A percentile compares a stretch with the other conserved stretches of the same genome.
These are phyloP conservation scores for Lordiphosa andalusiaca DNA, from an alignment of 2,888 invertebrate genomes.

Conservation along the genomic window DNA sequence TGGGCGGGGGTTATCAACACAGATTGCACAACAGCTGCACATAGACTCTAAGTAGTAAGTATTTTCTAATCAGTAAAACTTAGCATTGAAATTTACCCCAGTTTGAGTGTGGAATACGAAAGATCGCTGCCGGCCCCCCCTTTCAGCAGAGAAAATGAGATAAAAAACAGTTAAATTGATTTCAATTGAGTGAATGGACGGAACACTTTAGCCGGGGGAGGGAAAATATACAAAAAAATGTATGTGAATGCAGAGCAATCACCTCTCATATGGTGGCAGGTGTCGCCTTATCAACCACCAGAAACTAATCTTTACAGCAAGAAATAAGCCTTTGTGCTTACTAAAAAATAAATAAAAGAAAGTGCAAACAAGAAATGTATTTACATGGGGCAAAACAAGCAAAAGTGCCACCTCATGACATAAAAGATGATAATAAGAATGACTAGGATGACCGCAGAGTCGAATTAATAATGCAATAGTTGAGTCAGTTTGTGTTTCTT, in stretches of 20 bases:
- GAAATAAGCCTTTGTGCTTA: not conserved
- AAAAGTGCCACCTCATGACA: no score
- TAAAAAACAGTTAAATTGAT: conserved; percentile 64
- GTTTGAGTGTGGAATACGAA: conserved; percentile 4
- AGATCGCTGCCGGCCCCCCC: no score
- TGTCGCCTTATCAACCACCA: conserved; percentile 25
- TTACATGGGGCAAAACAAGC: no score
- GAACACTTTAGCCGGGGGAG: conserved; percentile 5
- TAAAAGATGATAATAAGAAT: no score
- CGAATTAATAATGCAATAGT: no score
- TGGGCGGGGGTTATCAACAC: conserved; percentile 32
- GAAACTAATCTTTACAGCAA: conserved; percentile 22
- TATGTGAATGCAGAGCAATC: not conserved
- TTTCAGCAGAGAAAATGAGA: conserved; percentile 4
- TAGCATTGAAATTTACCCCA: conserved; percentile 33
- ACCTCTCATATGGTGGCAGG: not conserved
- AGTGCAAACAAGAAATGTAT: no score
- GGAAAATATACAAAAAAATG: conserved; percentile 16
- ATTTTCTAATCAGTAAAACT: conserved; percentile 36
- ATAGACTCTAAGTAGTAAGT: not conserved
- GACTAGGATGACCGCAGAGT: no score
- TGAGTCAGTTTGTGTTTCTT: no score
- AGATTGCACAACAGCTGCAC: conserved; percentile 31
- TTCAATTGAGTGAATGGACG: conserved; percentile 54
- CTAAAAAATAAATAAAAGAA: conserved; percentile 3